These are phyloP conservation scores for Tragelaphus scriptus DNA, from an alignment of 2,113 vertebrate species.

Conservation along the genomic window DNA sequence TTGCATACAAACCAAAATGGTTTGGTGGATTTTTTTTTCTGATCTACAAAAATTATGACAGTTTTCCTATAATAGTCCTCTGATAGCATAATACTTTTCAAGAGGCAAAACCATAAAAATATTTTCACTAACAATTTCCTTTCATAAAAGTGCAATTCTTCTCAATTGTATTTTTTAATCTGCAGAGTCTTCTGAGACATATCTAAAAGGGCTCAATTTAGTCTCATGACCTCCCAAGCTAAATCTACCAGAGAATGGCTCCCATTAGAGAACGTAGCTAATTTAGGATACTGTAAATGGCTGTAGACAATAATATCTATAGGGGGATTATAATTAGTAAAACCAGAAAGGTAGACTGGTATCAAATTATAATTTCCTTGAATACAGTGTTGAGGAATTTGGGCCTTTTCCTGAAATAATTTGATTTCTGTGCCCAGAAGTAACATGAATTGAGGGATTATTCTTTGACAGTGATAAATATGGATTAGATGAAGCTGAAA, in stretches of 20 bases:
- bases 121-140: background rate
- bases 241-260: background rate
- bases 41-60: background rate
- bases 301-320: background rate
- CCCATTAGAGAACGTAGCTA: background rate
- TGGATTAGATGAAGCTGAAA: background rate
- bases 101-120: background rate
- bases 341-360: background rate
- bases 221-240: background rate
- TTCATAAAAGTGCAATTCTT: constrained; percentile 1
- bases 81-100: background rate
- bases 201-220: background rate
- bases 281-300: background rate
- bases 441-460: background rate
- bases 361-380: background rate
- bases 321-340: background rate
- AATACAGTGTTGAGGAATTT: background rate
- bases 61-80: background rate
- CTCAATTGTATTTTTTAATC: background rate
- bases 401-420: background rate
- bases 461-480: background rate
- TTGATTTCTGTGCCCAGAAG: background rate
- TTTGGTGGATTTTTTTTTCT: background rate
- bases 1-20: background rate
- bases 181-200: background rate